Percentiles rank a stretch among this genome's conserved stretches.
phyloP scores from a whole-genome alignment of 2,888 invertebrate genomes.

The Isotomurus palustris region DNA sequence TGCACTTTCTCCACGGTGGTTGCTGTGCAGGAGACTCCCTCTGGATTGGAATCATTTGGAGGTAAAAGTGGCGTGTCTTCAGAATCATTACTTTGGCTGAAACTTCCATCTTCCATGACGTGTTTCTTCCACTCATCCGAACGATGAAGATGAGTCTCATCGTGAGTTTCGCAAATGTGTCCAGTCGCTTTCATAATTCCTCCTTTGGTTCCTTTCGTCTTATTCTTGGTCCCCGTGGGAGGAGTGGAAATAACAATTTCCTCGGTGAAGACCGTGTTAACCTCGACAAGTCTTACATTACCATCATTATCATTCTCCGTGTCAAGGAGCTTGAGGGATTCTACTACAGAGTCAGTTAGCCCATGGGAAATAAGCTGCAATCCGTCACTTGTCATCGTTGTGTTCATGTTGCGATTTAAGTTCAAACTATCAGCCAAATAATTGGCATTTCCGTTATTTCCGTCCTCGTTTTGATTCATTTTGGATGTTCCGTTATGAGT shows the following conservation, averaged over 20 bases:
- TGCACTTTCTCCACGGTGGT: background rate
- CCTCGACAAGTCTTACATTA: constrained; percentile 5
- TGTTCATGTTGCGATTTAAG: constrained; percentile 12
- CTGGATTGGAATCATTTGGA: background rate
- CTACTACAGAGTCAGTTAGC: constrained; percentile 30
- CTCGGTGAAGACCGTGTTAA: constrained; percentile 32
- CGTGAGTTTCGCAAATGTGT: background rate
- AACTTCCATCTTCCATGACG: constrained; percentile 23
- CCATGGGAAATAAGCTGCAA: constrained; percentile 27
- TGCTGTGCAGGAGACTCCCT: background rate
- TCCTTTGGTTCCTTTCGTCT: constrained; percentile 21
- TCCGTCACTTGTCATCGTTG: constrained; percentile 9
- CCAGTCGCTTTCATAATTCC: constrained; percentile 28
- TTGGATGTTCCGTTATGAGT: background rate
- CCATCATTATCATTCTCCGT: constrained; percentile 24
- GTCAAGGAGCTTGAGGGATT: constrained; percentile 31
- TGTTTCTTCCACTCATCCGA: constrained; percentile 22
- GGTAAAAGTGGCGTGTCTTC: constrained; percentile 33
- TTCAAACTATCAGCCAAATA: constrained; percentile 29
- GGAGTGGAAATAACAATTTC: constrained; percentile 36
- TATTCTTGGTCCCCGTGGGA: constrained; percentile 17
- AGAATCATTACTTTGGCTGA: constrained; percentile 32
- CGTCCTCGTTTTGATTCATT: constrained; percentile 21
- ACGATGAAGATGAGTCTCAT: background rate
- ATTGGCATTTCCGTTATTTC: constrained; percentile 33